Percentiles rank a stretch among this genome's conserved stretches.
Conservation (phyloP, 2,888 invertebrate species). For the Branchellion lobata region DNA sequence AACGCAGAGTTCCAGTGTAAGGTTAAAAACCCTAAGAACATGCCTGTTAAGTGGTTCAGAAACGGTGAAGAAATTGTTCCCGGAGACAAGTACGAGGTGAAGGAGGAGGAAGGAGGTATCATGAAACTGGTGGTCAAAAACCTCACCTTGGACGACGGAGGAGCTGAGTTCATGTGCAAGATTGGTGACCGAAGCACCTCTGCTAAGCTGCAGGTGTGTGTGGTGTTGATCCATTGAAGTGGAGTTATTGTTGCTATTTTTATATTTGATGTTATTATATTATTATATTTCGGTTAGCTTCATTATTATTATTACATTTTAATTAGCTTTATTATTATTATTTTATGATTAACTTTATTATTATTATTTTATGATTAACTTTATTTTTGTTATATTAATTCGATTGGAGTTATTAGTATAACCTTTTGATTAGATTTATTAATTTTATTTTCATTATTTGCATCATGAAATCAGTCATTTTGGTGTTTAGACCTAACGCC, state of each 20-base stretch:
- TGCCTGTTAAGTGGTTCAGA: slow-evolving; percentile 89
- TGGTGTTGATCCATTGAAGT: no score
- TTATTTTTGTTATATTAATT: no score
- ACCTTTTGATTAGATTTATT: background rate
- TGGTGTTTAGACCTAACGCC: background rate
- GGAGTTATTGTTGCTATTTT: no score
- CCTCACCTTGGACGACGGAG: slow-evolving; percentile 61
- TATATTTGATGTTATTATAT: no score
- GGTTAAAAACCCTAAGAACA: slow-evolving; percentile 76
- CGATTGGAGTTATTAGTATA: no score
- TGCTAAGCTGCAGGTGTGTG: slow-evolving; percentile 56
- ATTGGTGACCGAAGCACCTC: slow-evolving; percentile 61
- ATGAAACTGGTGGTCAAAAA: slow-evolving; percentile 80
- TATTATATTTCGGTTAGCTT: background rate
- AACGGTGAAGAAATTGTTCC: slow-evolving; percentile 79
- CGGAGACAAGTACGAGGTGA: slow-evolving; percentile 58
- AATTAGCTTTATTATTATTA: no score
- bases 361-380: no score
- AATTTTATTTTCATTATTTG: no score
- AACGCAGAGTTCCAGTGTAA: slow-evolving; percentile 87
- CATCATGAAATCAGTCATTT: background rate
- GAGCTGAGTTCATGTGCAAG: slow-evolving; percentile 63
- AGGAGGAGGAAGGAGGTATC: slow-evolving; percentile 73
- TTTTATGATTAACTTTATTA: no score
- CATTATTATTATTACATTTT: background rate